Percentiles rank a stretch among this genome's conserved stretches.
Evolutionary conservation across 2,888 invertebrate species (phyloP).

Genomic region (Glyphotaelius pellucidus): DNA sequence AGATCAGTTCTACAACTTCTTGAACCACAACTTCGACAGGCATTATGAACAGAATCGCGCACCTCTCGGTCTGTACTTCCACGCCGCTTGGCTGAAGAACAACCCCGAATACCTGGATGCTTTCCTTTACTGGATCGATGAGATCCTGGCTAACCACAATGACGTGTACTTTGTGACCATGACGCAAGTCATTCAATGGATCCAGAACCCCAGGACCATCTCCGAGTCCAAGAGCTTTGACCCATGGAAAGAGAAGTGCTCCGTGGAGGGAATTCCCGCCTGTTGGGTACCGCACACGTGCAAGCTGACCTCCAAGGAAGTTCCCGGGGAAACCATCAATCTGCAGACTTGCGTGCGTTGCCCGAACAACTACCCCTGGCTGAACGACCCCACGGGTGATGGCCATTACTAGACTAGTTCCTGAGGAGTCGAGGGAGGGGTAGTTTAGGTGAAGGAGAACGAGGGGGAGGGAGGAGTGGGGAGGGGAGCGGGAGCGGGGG

Average conservation of each 20-base stretch:
- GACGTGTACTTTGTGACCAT: constrained; percentile 96
- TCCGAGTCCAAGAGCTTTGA: constrained; percentile 94
- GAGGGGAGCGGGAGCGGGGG: constrained; percentile 45
- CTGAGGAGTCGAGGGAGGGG: constrained; percentile 65
- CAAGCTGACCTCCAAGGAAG: constrained; percentile 94
- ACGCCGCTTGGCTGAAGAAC: constrained; percentile 95
- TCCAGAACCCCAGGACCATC: constrained; percentile 92
- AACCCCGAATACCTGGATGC: constrained; percentile 95
- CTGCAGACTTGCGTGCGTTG: constrained; percentile 95
- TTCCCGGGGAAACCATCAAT: constrained; percentile 95
- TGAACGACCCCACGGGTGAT: constrained; percentile 93
- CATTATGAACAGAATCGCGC: constrained; percentile 94
- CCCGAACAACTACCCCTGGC: constrained; percentile 96
- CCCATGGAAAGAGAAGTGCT: constrained; percentile 96
- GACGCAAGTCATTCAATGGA: constrained; percentile 98
- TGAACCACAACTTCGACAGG: constrained; percentile 94
- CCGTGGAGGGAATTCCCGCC: constrained; percentile 88
- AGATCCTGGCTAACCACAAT: constrained; percentile 88
- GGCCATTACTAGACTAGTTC: constrained; percentile 86
- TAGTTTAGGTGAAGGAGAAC: constrained; percentile 43
- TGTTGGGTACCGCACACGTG: constrained; percentile 95
- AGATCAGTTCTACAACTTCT: constrained; percentile 96
- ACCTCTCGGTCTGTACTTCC: constrained; percentile 93
- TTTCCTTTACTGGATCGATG: constrained; percentile 95
- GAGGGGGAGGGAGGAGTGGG: constrained; percentile 21